Evolutionary conservation across 2,113 vertebrate genomes (phyloP), one percentile per base, ranked within the genome.

Genomic region (Andinoacara biseriatus): DNA sequence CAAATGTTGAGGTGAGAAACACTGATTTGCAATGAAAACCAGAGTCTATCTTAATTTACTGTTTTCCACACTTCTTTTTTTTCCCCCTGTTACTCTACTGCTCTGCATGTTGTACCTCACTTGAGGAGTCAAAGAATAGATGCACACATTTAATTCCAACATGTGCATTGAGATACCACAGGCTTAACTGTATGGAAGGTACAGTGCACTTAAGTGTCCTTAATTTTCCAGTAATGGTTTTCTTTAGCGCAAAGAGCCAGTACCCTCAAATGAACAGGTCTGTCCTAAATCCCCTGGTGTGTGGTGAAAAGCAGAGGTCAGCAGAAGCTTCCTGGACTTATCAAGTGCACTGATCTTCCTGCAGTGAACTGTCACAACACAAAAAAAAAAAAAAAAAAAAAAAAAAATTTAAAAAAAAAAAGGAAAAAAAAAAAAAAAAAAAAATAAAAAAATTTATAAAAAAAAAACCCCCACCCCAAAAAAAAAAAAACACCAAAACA

Each of bases 1-100:
- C 46, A 69, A 49, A 49, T 18, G 49, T 14, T 52, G 49, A 69
- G 65, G 65, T 31, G 24, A 69, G 43, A 69, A 52, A 69, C 24
- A 5, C 65, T 69, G 43, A 31, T 72, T 38, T 72, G 43, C 65
- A 52, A 13, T 72, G 24, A 31, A 52, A 72, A 58, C 15, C 11
- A 15, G 58, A 43, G n/a, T 52, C 18, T 26, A 10, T 83, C 49
- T 67, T 46, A 8, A 67, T 67, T 67, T 67, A 67, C 63, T 7
- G 15, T 67, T 67, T 29, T 4, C 6, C 38, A 74, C 29, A 18
- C 46, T 56, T 5, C 40, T n/a, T 26, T 38, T 86, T 31, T 82
- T 87, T 74, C 35, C 22, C 38, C 61, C 46, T 78, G 20, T 86
- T 57, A 24, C n/a, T n/a, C 7, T 82, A 11, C 57, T 63, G 14